Base-by-base conservation (phyloP, 2,797 vertebrate genomes). In the Coilia nasus region DNA sequence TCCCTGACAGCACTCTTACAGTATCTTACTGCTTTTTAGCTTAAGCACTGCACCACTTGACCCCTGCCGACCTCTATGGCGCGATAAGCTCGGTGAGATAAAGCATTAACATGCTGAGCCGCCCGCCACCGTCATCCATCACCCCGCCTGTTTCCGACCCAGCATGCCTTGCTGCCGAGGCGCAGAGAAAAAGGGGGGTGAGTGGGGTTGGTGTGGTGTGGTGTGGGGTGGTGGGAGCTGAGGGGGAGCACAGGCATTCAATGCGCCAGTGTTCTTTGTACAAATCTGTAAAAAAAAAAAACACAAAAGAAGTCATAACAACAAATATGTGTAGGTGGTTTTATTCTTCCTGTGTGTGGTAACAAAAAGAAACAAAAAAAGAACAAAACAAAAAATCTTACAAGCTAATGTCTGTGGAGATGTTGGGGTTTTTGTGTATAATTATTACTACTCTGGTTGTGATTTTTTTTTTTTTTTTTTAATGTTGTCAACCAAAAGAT, bases 261-360 rank as follows among this genome's bases (percentile, higher is more conserved):
- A 67, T 28, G 25, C 62, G 2, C 23, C 62, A 41, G 97, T 97
- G 98, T 98, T 75, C 67, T 35, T 75, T 75, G 67, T 75, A 75
- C 67, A 75, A 75, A 75, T 35, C 67, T 75, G 67, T 75, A 93
- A 93, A 89, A 91, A 81, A 84, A 90, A 90, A 91, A 90, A 93
- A 88, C 88, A 88, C 93, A 93, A 95, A 95, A 90, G 94, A 93
- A 94, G 86, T 89, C 81, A 91, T 85, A 91, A 91, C 88, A 91
- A 94, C 92, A 94, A 91, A 95, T 75, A 41, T 41, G 67, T 75
- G 67, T 75, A 75, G 28, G 17, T 31, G 15, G 31, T 75, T 75
- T 75, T 75, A 31, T 75, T 75, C 31, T 67, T 60, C 23, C 3
- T 35, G 67, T 75, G 67, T 75, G 28, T 75, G 67, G 67, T 75